phyloP scores from a whole-genome alignment of 53 echinoderm and acorn worm genomes.

The Stichopus horrens region DNA sequence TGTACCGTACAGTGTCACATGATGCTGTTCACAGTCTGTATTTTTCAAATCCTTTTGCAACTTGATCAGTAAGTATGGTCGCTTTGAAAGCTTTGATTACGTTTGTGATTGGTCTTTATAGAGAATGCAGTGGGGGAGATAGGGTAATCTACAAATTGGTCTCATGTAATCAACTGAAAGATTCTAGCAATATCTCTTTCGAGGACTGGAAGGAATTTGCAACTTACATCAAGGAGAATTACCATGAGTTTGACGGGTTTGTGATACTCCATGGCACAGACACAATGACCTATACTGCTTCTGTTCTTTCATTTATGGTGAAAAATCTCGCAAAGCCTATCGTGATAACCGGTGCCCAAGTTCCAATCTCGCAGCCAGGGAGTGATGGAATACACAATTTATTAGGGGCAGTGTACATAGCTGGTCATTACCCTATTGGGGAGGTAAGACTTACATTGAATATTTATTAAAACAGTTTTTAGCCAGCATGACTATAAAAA shows the following conservation, averaged over 20 bases:
- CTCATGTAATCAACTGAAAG: slow-evolving; percentile 19
- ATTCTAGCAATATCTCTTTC: slow-evolving; percentile 49
- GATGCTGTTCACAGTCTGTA: too few species aligned
- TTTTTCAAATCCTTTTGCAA: too few species aligned
- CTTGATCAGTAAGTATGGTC: too few species aligned
- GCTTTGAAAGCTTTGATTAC: neutral
- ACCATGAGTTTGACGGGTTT: slow-evolving; percentile 42
- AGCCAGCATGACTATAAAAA: too few species aligned
- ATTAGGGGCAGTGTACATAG: slow-evolving; percentile 25
- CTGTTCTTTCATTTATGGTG: slow-evolving; percentile 52
- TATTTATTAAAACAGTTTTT: too few species aligned
- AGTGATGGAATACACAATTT: slow-evolving; percentile 47
- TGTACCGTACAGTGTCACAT: too few species aligned
- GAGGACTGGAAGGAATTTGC: slow-evolving; percentile 45
- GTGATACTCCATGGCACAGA: slow-evolving; percentile 58
- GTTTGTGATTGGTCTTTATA: neutral
- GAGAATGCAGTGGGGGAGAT: neutral
- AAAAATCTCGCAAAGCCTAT: slow-evolving; percentile 51
- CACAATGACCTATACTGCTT: slow-evolving; percentile 57
- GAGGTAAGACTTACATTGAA: neutral
- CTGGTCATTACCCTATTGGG: neutral
- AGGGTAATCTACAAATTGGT: neutral
- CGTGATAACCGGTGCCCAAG: slow-evolving; percentile 47
- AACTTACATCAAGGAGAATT: neutral
- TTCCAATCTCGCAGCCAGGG: slow-evolving; percentile 15